Evolutionary conservation across 1,140 invertebrate genomes (phyloP), one percentile per base, ranked within the genome.

Genomic region (Cecropterus lyciades): DNA sequence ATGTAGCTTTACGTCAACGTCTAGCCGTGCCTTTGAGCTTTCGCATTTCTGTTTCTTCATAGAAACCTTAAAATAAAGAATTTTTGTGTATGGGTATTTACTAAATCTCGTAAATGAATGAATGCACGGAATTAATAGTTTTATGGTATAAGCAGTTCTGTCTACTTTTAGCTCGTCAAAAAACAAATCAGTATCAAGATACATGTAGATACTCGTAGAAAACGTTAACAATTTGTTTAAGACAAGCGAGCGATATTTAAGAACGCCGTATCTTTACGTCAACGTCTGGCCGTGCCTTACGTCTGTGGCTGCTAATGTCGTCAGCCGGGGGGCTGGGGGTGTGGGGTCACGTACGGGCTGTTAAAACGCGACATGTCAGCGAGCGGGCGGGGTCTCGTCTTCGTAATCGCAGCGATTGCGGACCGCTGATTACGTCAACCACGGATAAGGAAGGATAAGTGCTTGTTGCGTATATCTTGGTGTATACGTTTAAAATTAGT

Each of bases 351-450:
- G 85, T 87, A 86, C 77, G 75, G 79, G 78, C 85, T 87, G 87
- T 86, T 90, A 87, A 88, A 89, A 90, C 82, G 85, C 80, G 79
- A 89, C 82, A 89, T 87, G 87, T 90, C 87, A 90, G 73, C 87
- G 83, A 72, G 75, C 60, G 75, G 79, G 79, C 72, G 75, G 79
- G 70, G 79, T 69, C 70, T 78, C 73, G 75, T 80, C 78, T 80
- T 65, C 70, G 71, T 79, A 81, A 83, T 79, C 70, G 76, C 74
- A 56, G 67, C 78, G 79, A 83, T 83, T 80, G 84, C 82, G 82
- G 71, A 66, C 69, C 73, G 69, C 73, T 82, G 86, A 85, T 89
- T 85, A 80, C 82, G 80, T 87, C 84, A 89, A 84, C 83, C 13
- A 33, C 24, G 56, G 56, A 59, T 59, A 59, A 59, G 43, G 56